phyloP scores from a whole-genome alignment of 2,113 vertebrate genomes.

The Gopherus flavomarginatus region DNA sequence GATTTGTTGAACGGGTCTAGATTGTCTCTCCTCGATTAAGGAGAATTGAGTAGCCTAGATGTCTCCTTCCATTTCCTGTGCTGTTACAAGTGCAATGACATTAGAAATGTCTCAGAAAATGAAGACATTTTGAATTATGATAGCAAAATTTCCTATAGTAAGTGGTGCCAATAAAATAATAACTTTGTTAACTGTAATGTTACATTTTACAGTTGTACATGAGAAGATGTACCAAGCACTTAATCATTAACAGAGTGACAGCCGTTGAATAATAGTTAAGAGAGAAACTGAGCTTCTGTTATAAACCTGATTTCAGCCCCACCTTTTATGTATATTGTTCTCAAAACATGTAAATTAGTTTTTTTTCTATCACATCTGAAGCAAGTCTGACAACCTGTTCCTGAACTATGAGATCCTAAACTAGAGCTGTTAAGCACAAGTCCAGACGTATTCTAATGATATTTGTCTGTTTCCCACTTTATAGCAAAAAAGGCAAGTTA shows the following conservation, averaged over 20 bases:
- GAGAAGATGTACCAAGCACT: neutral
- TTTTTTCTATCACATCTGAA: neutral
- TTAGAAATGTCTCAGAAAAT: neutral
- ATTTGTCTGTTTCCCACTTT: neutral
- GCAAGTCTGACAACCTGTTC: neutral
- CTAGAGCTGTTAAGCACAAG: neutral
- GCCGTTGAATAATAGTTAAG: neutral
- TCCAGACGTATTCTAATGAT: neutral
- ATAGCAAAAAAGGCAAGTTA: neutral
- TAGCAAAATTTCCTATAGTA: neutral
- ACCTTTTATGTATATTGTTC: neutral
- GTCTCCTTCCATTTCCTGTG: neutral
- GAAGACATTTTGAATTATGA: neutral
- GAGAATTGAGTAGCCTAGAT: neutral
- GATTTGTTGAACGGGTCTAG: neutral
- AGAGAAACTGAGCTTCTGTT: neutral
- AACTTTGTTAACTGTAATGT: neutral
- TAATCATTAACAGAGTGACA: neutral
- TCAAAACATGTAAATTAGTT: neutral
- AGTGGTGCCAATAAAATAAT: constrained; percentile 21
- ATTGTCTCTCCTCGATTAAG: neutral
- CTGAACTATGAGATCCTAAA: neutral
- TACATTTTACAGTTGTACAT: neutral
- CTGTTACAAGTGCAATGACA: neutral
- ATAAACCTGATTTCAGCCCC: neutral